Conservation (phyloP, 92 coral and sea anemone species). For the Desmophyllum pertusum region DNA sequence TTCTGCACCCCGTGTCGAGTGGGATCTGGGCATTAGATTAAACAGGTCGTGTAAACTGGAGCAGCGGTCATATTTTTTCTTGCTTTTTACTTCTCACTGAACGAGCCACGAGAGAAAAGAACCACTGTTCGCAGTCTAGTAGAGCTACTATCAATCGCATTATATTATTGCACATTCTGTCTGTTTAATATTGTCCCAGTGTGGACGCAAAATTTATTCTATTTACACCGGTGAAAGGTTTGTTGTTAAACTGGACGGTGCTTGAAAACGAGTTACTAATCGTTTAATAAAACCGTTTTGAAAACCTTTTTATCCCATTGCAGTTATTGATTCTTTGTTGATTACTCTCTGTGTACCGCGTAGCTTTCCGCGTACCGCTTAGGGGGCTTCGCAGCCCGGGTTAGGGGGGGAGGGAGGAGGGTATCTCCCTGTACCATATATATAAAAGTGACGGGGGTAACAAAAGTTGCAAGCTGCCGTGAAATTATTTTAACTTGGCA, state of each 20-base stretch:
- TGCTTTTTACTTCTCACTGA: not conserved
- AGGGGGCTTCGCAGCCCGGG: too few relatives aligned
- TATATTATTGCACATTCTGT: not conserved
- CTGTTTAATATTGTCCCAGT: not conserved
- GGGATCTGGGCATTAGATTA: not conserved
- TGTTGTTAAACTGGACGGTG: not conserved
- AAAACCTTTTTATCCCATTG: not conserved
- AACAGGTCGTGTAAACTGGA: not conserved
- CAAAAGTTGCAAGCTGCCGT: too few relatives aligned
- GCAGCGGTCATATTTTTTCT: not conserved
- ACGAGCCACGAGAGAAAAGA: not conserved
- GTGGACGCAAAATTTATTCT: not conserved
- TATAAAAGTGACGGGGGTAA: too few relatives aligned
- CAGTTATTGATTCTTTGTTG: not conserved
- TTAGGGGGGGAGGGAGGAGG: too few relatives aligned
- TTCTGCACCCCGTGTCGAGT: too few relatives aligned
- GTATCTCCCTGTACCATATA: too few relatives aligned
- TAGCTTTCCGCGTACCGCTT: not conserved
- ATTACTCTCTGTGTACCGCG: not conserved
- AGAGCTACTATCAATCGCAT: not conserved
- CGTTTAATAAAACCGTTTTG: constrained; percentile 1
- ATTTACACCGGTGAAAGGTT: constrained; percentile 15
- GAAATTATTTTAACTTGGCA: too few relatives aligned
- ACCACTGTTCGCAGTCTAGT: not conserved
- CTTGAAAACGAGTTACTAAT: not conserved